Percentiles rank a stretch among this genome's conserved stretches.
Conservation (phyloP, 2,113 vertebrate species). For the Phylloscopus trochiloides region DNA sequence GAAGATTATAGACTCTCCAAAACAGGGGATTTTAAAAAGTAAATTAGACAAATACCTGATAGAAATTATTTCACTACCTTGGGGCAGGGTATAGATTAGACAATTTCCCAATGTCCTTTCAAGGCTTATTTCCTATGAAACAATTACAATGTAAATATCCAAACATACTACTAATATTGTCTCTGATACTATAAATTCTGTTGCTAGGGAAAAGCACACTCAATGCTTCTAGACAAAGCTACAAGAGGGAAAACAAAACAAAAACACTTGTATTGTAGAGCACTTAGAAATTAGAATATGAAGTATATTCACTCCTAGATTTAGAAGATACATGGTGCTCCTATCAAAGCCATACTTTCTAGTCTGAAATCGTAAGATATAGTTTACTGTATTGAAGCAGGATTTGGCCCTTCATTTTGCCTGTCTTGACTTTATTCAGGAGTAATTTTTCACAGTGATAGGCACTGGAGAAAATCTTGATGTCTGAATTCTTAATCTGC, state of each 20-base stretch:
- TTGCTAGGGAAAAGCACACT: not conserved
- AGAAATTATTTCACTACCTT: not conserved
- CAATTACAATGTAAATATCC: not conserved
- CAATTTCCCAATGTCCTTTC: not conserved
- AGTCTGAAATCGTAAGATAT: not conserved
- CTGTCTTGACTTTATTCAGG: not conserved
- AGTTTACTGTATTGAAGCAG: not conserved
- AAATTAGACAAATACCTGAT: not conserved
- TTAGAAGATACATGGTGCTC: not conserved
- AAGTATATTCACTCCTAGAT: not conserved
- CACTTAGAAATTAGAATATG: not conserved
- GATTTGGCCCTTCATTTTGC: not conserved
- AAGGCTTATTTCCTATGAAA: not conserved
- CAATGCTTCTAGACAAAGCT: not conserved
- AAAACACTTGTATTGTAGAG: accelerated
- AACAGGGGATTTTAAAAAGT: not conserved
- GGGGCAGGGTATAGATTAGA: not conserved
- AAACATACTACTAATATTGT: not conserved
- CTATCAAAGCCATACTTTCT: not conserved
- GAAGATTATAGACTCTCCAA: not conserved
- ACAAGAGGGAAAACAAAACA: not conserved
- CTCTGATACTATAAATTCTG: not conserved
- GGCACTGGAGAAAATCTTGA: not conserved
- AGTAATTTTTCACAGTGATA: not conserved
- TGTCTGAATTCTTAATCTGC: not conserved